Base-by-base conservation (phyloP, 1,140 invertebrate genomes). In the Trachymyrmex septentrionalis region DNA sequence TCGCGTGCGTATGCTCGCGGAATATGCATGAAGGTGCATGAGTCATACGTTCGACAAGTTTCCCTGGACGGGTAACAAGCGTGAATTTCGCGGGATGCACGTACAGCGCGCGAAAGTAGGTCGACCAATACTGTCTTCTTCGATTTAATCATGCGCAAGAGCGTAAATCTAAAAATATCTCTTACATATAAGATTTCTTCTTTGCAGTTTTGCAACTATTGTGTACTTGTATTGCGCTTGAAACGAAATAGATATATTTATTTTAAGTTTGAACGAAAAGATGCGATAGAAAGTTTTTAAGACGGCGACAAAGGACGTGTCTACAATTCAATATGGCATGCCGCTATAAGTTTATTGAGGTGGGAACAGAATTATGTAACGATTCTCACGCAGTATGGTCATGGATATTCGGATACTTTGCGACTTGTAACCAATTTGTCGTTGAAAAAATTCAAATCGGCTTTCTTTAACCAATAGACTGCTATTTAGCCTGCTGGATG, bases 241-340 rank as follows among this genome's bases (percentile, higher is more conserved):
- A 44, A 44, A 3, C 38, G 38, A 44, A 44, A 44, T 44, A 44
- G 38, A 10, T 44, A 3, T 44, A 44, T 38, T 38, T 44, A 44
- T 44, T 44, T 44, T 9, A 44, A 44, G 9, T 44, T 44, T 10
- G 10, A 10, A 10, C 38, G 38, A 44, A 44, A 12, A n/a, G n/a
- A 12, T 3, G 38, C 10, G 38, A 44, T 12, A 44, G 2, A 44
- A 44, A 44, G 38, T 10, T 44, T 44, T 44, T 44, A 44, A 3
- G 10, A 10, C 38, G 3, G 9, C 38, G 38, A 44, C 38, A 10
- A 44, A 38, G 38, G 9, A 44, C 10, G 7, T 7, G 1, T 10
- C 38, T 57, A 75, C 61, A 50, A 75, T 48, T 63, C 69, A 63
- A 84, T 75, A 84, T 63, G 55, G 69, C 69, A 84, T 63, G 38